These are phyloP conservation scores for Microcebus tavaratra DNA, from an alignment of 2,113 vertebrate species.

Conservation along the genomic window DNA sequence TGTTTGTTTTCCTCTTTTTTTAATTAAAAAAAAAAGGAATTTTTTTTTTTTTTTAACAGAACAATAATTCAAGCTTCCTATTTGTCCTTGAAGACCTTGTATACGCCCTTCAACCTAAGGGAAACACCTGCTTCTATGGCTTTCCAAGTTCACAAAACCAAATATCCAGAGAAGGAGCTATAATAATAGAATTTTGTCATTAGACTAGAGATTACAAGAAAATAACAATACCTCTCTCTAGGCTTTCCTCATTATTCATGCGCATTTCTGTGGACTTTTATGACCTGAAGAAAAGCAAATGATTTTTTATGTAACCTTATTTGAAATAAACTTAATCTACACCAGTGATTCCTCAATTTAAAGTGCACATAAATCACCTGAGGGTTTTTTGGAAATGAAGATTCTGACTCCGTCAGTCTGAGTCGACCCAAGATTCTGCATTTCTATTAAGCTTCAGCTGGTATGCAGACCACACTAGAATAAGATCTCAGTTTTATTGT, in stretches of 20 bases:
- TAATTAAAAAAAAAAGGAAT: neutral
- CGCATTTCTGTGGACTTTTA: neutral
- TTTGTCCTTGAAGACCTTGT: neutral
- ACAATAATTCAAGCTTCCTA: neutral
- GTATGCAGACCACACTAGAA: neutral
- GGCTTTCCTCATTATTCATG: neutral
- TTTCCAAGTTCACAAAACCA: conserved; percentile 1
- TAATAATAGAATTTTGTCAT: neutral
- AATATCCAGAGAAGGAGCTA: neutral
- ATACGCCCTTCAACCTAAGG: neutral
- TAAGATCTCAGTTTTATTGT: neutral
- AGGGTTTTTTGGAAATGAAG: conserved; percentile 17
- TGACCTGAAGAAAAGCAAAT: neutral
- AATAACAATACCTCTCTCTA: neutral
- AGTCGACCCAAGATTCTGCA: neutral
- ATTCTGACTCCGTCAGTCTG: neutral
- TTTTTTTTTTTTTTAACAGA: neutral
- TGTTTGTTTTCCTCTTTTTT: neutral
- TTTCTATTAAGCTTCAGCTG: neutral
- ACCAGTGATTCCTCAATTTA: neutral
- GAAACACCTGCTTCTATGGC: neutral
- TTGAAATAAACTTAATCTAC: conserved; percentile 14
- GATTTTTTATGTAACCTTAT: conserved; percentile 19
- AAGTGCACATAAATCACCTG: neutral
- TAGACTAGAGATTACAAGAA: conserved; percentile 1